A percentile compares a stretch with the other conserved stretches of the same genome.
These are phyloP conservation scores for Odiellus spinosus DNA, from an alignment of 2,888 invertebrate species.

Conservation along the genomic window DNA sequence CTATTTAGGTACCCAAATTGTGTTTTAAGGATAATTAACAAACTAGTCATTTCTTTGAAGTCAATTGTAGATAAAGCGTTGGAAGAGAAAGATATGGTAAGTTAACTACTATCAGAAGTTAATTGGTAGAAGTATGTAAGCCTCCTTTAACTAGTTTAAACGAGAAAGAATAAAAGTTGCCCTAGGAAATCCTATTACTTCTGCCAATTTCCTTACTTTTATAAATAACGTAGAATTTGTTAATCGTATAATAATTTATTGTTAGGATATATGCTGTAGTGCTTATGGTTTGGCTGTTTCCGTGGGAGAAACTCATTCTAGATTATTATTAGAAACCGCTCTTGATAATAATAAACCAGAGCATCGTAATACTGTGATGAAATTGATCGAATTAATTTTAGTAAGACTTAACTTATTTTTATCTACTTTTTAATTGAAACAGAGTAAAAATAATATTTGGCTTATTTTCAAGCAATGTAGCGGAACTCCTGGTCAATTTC, in stretches of 20 bases:
- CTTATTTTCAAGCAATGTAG: conserved; percentile 45
- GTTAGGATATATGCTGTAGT: conserved; percentile 40
- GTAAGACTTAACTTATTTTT: conserved; percentile 21
- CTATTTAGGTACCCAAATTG: conserved; percentile 36
- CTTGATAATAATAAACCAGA: conserved; percentile 32
- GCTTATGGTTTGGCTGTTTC: conserved; percentile 34
- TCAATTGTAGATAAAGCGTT: conserved; percentile 27
- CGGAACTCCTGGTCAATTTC: conserved; percentile 64
- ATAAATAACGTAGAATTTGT: no score
- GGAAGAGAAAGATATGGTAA: conserved; percentile 29
- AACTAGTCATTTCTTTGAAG: conserved; percentile 40
- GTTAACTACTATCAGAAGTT: no score
- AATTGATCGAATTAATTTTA: conserved; percentile 53
- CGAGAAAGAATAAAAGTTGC: no score
- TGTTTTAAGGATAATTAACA: conserved; percentile 41
- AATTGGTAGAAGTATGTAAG: no score
- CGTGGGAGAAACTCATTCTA: conserved; percentile 53
- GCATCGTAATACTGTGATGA: conserved; percentile 39
- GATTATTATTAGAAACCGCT: conserved; percentile 38
- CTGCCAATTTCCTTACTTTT: no score
- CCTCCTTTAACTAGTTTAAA: no score
- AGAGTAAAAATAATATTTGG: neutral
- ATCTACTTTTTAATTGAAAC: no score
- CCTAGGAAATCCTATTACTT: no score
- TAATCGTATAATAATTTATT: neutral